Evolutionary conservation across 1,140 invertebrate genomes (phyloP), one percentile per base, ranked within the genome.

Genomic region (Caenorhabditis briggsae): DNA sequence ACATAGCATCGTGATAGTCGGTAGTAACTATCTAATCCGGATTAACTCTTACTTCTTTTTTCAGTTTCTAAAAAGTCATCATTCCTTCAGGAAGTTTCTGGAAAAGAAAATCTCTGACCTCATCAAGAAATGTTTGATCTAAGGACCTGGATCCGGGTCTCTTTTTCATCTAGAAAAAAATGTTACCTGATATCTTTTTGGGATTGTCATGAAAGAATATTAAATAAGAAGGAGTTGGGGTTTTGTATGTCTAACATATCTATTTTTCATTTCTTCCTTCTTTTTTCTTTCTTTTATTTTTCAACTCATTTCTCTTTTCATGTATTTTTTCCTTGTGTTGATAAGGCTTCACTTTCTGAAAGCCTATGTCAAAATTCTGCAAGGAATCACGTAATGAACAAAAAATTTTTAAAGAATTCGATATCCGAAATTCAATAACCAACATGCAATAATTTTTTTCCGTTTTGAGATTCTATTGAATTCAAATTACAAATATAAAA

Each of bases 161-260:
- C 11, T 64, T 64, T 64, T 46, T 70, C 33, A n/a, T 59, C 33
- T 33, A 33, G 33, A 33, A 33, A 33, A 33, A 18, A 16, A 16
- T 70, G 64, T 70, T 70, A 70, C 64, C 64, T 70, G 64, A 70
- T 70, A 70, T 70, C 64, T 41, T 46, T 25, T 7, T 33, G 18
- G 23, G 64, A 70, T 70, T 70, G 64, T 70, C 64, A 70, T 70
- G 41, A 70, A 70, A 70, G 41, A 70, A 46, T 43, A 70, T 46
- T 70, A 70, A 70, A 33, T n/a, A 70, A 33, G 33, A 33, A 33
- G 3, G 33, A 33, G 33, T 33, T 33, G 33, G 64, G 59, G 25
- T 23, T 23, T 64, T 64, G 20, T 12, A 33, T 64, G 59, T 64
- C 25, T 23, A 16, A 70, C 20, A 46, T 70, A 46, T 70, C 41